Evolutionary conservation across 2,888 invertebrate species (phyloP), one percentile per base, ranked within the genome.

Genomic region (Cerceris rybyensis): DNA sequence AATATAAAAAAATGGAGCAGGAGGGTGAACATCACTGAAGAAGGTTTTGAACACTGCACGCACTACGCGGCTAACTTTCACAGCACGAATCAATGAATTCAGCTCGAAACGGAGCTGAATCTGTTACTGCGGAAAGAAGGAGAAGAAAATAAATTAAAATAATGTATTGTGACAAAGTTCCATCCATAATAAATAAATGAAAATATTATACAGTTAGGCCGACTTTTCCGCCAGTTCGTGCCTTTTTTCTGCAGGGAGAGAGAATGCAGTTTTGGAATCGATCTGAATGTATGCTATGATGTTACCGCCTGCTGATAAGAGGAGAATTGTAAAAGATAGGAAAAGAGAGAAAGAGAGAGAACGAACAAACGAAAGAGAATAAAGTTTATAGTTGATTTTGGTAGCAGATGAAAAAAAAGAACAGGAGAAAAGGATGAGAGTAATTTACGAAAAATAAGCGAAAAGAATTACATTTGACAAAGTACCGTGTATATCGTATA

Each of bases 181-280:
- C 92, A 92, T 92, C 92, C 92, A 92, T 92, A 91, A 90, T 91
- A 89, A 91, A 90, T 87, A 89, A 88, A 89, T 90, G 88, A 90
- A 82, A 83, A 88, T 89, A 89, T 90, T 91, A 92, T 92, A 92
- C 90, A 91, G 91, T 92, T 92, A 92, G 92, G 92, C 92, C 92
- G 92, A 92, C 91, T 92, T 92, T 91, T 91, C 90, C 91, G 92
- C 91, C 92, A 91, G 92, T 91, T 92, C 91, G 92, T 92, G 92
- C 92, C 92, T 92, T 92, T 91, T 91, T 92, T 92, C 91, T 88
- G 91, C 91, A 89, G 89, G 88, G 88, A 90, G 87, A 86, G 88
- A 88, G 73, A 78, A 87, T 84, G 84, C 84, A 86, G 75, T 82
- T 82, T 83, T 77, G 84, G 73, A 73, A 83, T 81, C 76, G 74